Evolutionary conservation across 2,113 vertebrate species (phyloP).

Genomic region (Tretioscincus oriximinensis): DNA sequence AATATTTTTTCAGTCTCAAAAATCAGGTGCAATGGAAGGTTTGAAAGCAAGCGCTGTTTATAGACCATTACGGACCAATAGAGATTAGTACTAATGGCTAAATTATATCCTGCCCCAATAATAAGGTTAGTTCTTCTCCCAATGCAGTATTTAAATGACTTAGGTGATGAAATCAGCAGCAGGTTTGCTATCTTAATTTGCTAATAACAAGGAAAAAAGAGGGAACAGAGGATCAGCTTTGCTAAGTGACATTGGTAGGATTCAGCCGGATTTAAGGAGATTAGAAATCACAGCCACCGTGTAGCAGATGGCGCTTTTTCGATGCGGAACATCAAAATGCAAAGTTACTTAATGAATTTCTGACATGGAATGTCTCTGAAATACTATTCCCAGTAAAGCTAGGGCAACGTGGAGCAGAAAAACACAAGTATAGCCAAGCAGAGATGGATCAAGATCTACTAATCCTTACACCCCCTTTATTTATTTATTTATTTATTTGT

Average conservation of each 20-base stretch:
- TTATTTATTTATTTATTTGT: no score
- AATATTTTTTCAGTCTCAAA: conserved; percentile 48
- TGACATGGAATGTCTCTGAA: conserved; percentile 30
- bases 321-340: conserved; percentile 49
- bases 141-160: conserved; percentile 54
- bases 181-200: conserved; percentile 68
- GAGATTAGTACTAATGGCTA: conserved; percentile 56
- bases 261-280: conserved; percentile 56
- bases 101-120: conserved; percentile 59
- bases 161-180: conserved; percentile 63
- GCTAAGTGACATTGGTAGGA: conserved; percentile 57
- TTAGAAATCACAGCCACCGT: conserved; percentile 59
- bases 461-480: neutral
- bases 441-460: neutral
- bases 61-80: conserved; percentile 50
- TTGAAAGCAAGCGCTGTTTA: conserved; percentile 48
- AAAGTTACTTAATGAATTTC: conserved; percentile 64
- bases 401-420: neutral
- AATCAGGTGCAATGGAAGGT: conserved; percentile 46
- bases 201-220: conserved; percentile 63
- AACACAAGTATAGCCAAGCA: neutral
- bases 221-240: conserved; percentile 40
- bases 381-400: conserved; percentile 11
- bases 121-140: conserved; percentile 65
- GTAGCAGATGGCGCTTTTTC: conserved; percentile 63